These are phyloP conservation scores for Pteronura brasiliensis DNA, from an alignment of 2,113 vertebrate genomes.

Conservation along the genomic window DNA sequence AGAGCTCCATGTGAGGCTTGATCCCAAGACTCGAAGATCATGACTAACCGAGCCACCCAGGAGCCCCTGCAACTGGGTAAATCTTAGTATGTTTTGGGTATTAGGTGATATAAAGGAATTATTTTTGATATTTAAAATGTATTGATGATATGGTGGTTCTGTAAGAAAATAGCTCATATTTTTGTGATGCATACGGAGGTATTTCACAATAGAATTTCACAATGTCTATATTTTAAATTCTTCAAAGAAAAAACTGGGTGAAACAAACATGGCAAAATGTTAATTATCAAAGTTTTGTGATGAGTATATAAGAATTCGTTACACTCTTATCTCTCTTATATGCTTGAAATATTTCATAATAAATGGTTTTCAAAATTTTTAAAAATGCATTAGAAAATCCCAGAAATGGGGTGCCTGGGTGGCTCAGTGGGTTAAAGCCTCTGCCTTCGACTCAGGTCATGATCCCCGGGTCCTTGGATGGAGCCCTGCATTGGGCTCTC, in stretches of 20 bases:
- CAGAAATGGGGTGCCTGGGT: background rate
- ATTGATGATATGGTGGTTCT: background rate
- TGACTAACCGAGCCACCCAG: too few relatives aligned
- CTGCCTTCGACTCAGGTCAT: too few relatives aligned
- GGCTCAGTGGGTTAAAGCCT: too few relatives aligned
- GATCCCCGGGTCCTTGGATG: too few relatives aligned
- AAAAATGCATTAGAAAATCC: background rate
- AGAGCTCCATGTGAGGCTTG: too few relatives aligned
- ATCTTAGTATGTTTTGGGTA: background rate
- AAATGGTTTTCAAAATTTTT: background rate
- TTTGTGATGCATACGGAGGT: background rate
- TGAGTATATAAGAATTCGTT: background rate
- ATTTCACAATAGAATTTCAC: slow-evolving; percentile 25
- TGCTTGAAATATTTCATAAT: slow-evolving; percentile 19
- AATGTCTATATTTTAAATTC: background rate
- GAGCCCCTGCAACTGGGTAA: background rate
- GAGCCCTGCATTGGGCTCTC: too few relatives aligned
- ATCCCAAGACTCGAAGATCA: too few relatives aligned
- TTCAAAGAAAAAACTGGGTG: background rate
- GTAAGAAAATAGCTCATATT: slow-evolving; percentile 4
- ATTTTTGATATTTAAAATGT: background rate
- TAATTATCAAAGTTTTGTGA: background rate
- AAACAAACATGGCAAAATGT: background rate
- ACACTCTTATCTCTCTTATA: background rate
- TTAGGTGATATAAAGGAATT: background rate